These are phyloP conservation scores for Coelinius sp. DNA, from an alignment of 2,888 invertebrate species.

Conservation along the genomic window DNA sequence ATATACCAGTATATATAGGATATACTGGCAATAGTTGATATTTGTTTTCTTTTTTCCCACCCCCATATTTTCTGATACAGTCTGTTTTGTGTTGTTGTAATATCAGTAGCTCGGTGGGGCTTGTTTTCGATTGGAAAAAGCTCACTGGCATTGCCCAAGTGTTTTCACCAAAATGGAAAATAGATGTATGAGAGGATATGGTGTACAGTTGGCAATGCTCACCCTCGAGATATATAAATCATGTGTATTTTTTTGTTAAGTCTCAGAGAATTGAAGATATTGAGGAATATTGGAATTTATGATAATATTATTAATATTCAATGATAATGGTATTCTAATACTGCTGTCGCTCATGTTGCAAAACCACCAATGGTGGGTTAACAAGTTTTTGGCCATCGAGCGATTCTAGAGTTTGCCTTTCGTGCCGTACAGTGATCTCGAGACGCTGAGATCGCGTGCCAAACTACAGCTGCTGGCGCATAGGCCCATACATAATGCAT, in stretches of 20 bases:
- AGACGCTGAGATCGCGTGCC: constrained; percentile 60
- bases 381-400: constrained; percentile 34
- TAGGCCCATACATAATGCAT: constrained; percentile 67
- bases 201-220: not conserved
- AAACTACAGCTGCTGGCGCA: constrained; percentile 59
- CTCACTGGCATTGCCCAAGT: not conserved
- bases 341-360: constrained; percentile 4
- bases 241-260: not conserved
- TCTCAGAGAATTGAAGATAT: too few species aligned
- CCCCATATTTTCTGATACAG: constrained; percentile 7
- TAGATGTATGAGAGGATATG: not conserved
- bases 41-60: not conserved
- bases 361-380: constrained; percentile 30
- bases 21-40: not conserved
- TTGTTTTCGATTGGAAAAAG: not conserved
- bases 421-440: constrained; percentile 37
- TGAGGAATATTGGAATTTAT: not conserved
- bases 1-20: not conserved
- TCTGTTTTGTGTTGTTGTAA: constrained; percentile 13
- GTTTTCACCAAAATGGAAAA: not conserved
- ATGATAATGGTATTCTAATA: constrained; percentile 21
- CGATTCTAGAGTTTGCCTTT: constrained; percentile 41
- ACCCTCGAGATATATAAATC: not conserved
- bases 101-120: not conserved
- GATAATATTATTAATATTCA: too few species aligned